Evolutionary conservation across 2,113 vertebrate species (phyloP).

Genomic region (Leptobrachium ailaonicum): DNA sequence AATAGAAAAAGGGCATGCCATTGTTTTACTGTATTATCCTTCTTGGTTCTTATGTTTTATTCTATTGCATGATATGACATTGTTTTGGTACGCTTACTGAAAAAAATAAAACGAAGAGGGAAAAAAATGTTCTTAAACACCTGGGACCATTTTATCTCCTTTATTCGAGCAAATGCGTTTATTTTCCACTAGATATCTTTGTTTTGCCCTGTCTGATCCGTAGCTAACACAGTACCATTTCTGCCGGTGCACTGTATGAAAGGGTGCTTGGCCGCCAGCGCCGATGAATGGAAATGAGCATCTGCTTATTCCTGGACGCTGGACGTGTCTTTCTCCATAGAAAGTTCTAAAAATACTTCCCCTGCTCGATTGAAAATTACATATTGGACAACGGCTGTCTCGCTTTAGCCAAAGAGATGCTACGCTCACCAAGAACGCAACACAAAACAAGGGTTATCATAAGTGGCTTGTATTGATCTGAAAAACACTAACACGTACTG

Average conservation of each 20-base stretch:
- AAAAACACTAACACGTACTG: not conserved
- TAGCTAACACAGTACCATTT: conserved; percentile 6
- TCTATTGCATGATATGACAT: no score
- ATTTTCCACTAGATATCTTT: not conserved
- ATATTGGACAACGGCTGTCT: not conserved
- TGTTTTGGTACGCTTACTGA: no score
- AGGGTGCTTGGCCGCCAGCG: not conserved
- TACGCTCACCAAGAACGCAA: not conserved
- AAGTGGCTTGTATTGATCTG: not conserved
- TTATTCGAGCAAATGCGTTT: no score
- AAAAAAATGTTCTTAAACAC: no score
- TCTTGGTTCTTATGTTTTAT: no score
- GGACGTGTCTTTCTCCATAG: not conserved
- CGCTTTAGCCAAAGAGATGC: not conserved
- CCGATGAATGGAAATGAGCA: conserved; percentile 28
- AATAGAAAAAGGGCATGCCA: no score
- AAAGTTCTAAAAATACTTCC: conserved; percentile 12
- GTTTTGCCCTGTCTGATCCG: not conserved
- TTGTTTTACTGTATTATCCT: no score
- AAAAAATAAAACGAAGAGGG: no score
- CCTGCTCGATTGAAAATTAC: not conserved
- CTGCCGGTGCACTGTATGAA: not conserved
- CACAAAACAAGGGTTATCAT: conserved; percentile 10
- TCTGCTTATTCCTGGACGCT: conserved; percentile 8
- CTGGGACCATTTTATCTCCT: no score